Conservation (phyloP, 2,113 vertebrate genomes). For the Pangasianodon gigas region DNA sequence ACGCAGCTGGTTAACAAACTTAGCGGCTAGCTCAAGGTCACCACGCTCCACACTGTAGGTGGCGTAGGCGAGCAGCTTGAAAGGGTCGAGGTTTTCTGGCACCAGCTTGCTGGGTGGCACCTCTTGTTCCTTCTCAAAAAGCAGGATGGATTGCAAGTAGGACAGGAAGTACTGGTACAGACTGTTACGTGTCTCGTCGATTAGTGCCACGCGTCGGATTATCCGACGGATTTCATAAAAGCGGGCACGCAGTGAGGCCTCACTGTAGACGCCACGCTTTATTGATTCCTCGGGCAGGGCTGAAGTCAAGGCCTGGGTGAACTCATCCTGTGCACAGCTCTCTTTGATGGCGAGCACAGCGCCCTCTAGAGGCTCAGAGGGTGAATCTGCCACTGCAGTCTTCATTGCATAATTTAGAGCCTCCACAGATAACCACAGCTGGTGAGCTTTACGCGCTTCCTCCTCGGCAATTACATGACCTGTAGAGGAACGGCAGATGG, state of each 20-base stretch:
- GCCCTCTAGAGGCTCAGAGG: constrained; percentile 78
- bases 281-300: constrained; percentile 86
- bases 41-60: constrained; percentile 91
- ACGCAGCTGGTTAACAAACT: constrained; percentile 90
- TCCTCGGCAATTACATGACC: constrained; percentile 89
- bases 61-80: constrained; percentile 89
- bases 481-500: constrained; percentile 56
- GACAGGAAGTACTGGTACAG: constrained; percentile 96
- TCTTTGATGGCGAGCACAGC: constrained; percentile 79
- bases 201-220: constrained; percentile 86
- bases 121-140: constrained; percentile 81
- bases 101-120: constrained; percentile 81
- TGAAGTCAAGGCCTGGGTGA: constrained; percentile 79
- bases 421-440: constrained; percentile 95
- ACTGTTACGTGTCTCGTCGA: constrained; percentile 91
- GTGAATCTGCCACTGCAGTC: constrained; percentile 72
- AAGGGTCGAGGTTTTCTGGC: constrained; percentile 82
- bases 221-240: constrained; percentile 84
- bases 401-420: constrained; percentile 83
- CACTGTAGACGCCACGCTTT: constrained; percentile 86
- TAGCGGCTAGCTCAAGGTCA: constrained; percentile 92
- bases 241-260: constrained; percentile 86
- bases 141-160: constrained; percentile 87
- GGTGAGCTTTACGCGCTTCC: constrained; percentile 88
- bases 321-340: constrained; percentile 80